phyloP scores from a whole-genome alignment of 2,888 invertebrate species.

The Harmothoe impar region DNA sequence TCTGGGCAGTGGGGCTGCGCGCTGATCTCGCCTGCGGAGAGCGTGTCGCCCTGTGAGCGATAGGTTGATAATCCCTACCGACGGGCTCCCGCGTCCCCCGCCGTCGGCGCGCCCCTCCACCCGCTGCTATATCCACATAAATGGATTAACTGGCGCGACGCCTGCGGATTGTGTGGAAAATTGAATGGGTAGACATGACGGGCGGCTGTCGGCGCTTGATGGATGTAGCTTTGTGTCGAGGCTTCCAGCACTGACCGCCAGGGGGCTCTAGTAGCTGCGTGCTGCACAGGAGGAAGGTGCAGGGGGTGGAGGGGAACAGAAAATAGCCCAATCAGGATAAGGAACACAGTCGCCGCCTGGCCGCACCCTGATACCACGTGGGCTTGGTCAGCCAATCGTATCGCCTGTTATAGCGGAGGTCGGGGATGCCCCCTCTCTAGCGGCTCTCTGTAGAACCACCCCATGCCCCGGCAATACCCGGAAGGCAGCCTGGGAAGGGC shows the following conservation, averaged over 20 bases:
- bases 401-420: background rate
- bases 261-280: background rate
- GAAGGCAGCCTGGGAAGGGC: no score
- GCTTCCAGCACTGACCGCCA: background rate
- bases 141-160: slow-evolving; percentile 32
- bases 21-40: background rate
- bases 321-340: slow-evolving; percentile 45
- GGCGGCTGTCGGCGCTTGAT: slow-evolving; percentile 9
- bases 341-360: slow-evolving; percentile 22
- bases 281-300: no score
- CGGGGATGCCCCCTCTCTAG: background rate
- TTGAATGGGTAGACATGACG: slow-evolving; percentile 55
- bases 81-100: background rate
- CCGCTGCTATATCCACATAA: slow-evolving; percentile 44
- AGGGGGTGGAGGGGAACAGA: background rate
- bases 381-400: slow-evolving; percentile 14
- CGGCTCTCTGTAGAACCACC: no score
- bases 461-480: no score
- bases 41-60: slow-evolving; percentile 31
- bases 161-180: slow-evolving; percentile 50
- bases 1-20: background rate
- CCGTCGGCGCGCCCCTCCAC: background rate
- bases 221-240: slow-evolving; percentile 33
- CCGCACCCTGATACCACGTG: slow-evolving; percentile 38
- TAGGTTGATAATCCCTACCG: slow-evolving; percentile 48